Evolutionary conservation across 2,888 invertebrate genomes (phyloP), one percentile per base, ranked within the genome.

Genomic region (Sialis fuliginosa): DNA sequence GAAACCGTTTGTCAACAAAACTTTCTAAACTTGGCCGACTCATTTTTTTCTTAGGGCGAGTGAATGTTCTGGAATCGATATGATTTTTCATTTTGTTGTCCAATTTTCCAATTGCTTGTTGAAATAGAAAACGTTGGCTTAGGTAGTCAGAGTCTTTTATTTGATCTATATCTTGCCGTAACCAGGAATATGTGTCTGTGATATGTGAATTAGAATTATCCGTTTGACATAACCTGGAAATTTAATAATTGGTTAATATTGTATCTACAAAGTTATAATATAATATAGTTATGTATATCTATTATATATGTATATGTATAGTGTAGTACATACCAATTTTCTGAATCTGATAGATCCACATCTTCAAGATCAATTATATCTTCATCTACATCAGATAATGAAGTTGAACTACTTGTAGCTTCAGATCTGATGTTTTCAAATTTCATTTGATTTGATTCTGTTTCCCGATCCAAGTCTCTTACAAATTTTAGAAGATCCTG

Each of bases 21-120:
- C 58, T 69, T 50, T 79, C 78, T 51, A 80, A 74, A 56, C 74
- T 76, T 34, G 76, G 74, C 48, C 79, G 68, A 33, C 62, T 67
- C 8, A 64, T 61, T 48, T 74, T 67, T 57, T 75, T 77, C 58
- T 81, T 81, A 22, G 79, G 77, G 54, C 74, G 70, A 45, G 80
- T 80, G 60, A 75, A 81, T 7, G 81, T 81, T 55, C 81, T 68
- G 0, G 79, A 76, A 58, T 81, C 80, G 55, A 81, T 74, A 50
- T 68, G 69, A 57, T 69, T 70, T 52, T 65, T 70, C 58, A 71
- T 67, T 50, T 42, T 42, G 13, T 4, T 34, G n/a, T 42, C 39
- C 6, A 45, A 10, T n/a, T 35, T 22, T 30, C 13, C 35, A 8
- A 45, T 10, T 45, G 39, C 45, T 30, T 39, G 35, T n/a, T 39